Conservation (phyloP, 2,797 vertebrate genomes). For the Gallinago nigripennis region DNA sequence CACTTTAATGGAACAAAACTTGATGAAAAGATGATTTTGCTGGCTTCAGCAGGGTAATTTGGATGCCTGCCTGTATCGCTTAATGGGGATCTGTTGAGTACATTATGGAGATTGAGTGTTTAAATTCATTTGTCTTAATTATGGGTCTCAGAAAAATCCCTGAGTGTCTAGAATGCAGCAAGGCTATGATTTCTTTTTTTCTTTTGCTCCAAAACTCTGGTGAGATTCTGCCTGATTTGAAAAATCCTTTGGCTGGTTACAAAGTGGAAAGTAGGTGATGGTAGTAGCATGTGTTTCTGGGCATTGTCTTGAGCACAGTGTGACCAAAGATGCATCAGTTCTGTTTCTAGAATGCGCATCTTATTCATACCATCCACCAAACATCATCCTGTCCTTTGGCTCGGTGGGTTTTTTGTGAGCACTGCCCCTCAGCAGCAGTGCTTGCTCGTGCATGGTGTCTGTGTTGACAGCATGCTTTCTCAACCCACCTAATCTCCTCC, state of each 20-base stretch:
- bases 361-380: not conserved
- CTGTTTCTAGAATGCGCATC: not conserved
- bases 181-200: not conserved
- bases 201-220: not conserved
- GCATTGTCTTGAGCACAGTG: not conserved
- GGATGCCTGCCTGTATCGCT: not conserved
- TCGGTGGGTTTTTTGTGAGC: not conserved
- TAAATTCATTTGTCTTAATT: slow-evolving; percentile 61
- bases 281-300: not conserved
- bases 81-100: slow-evolving; percentile 45
- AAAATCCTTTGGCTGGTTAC: not conserved
- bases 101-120: slow-evolving; percentile 35
- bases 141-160: slow-evolving; percentile 33
- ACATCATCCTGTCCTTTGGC: not conserved
- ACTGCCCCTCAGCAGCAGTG: not conserved
- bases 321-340: not conserved
- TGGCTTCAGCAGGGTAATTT: slow-evolving; percentile 45
- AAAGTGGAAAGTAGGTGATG: not conserved
- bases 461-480: rapidly evolving
- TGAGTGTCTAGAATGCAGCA: not conserved
- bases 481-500: not conserved
- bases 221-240: not conserved
- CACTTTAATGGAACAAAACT: slow-evolving; percentile 29
- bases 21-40: slow-evolving; percentile 44
- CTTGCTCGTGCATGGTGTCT: not conserved